Base-by-base conservation (phyloP, 2,113 vertebrate genomes). In the Notechis scutatus region DNA sequence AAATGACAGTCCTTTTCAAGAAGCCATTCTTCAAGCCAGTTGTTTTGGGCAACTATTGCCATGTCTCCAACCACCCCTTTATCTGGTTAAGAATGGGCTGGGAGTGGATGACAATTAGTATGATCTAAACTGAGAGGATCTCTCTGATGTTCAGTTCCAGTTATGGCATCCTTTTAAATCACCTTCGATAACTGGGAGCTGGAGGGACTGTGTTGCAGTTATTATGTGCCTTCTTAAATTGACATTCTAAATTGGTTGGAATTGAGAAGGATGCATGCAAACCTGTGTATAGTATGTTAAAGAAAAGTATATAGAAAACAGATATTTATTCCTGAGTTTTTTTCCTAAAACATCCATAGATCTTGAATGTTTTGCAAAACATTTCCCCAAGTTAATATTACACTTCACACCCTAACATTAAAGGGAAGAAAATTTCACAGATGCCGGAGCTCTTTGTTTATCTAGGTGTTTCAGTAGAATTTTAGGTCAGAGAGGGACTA, bases 381-480 rank as follows among this genome's bases (percentile, higher is more conserved):
- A 52, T 21, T 87, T 56, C 26, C 29, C 14, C 61, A 54, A 55
- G 29, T 45, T 45, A 56, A 4, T 55, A 57, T 52, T 85, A 52
- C 29, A 47, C n/a, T 50, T 29, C 59, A 29, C 20, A 24, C n/a
- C 9, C 21, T 20, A 12, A 34, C 21, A 3, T 20, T 21, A 87
- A 93, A 24, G 23, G 74, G 57, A 85, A 56, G 42, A 86, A 45
- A 42, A 34, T 52, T 87, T 90, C 61, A 52, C 90, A 86, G 81
- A 87, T 92, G 50, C 50, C 52, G 29, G 29, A 6, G 59, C 15
- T 86, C 81, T 47, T 34, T 81, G 85, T 94, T 90, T 90, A 90
- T 90, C 52, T 88, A 85, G 89, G 39, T 57, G 55, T 87, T 59
- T 92, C 85, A 92, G 23, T 89, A 90, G 91, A 85, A 47, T 88